These are phyloP conservation scores for Phymastichus coffea DNA, from an alignment of 1,140 invertebrate genomes.

Conservation along the genomic window DNA sequence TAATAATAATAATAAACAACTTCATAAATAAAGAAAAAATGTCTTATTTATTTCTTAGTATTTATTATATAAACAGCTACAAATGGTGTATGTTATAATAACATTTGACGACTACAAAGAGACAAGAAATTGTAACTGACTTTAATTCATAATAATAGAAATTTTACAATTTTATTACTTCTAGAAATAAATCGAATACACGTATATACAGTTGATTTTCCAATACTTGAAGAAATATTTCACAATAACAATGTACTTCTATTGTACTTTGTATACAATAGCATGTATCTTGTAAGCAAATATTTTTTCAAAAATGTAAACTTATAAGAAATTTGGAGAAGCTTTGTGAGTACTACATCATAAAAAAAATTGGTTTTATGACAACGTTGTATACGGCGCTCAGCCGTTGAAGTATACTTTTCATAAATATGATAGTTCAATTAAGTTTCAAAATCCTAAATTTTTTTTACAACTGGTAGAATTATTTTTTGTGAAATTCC, in stretches of 20 bases:
- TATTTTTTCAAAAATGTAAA: slow-evolving; percentile 4
- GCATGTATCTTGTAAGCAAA: slow-evolving; percentile 4
- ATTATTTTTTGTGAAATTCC: slow-evolving; percentile 25
- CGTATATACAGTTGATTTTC: slow-evolving; percentile 24
- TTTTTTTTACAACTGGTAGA: not conserved
- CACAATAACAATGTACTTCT: slow-evolving; percentile 4
- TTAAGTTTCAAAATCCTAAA: not conserved
- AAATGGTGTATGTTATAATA: slow-evolving; percentile 10
- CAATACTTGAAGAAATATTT: not conserved
- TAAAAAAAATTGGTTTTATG: not conserved
- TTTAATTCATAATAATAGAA: slow-evolving; percentile 10
- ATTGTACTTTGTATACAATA: not conserved
- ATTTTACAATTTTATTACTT: slow-evolving; percentile 24
- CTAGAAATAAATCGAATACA: slow-evolving; percentile 4
- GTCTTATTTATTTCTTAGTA: slow-evolving; percentile 39
- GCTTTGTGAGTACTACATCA: not conserved
- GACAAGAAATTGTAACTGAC: slow-evolving; percentile 4
- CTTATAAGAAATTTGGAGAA: not conserved
- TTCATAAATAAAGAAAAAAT: slow-evolving; percentile 15
- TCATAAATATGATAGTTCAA: not conserved
- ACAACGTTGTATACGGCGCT: slow-evolving; percentile 8
- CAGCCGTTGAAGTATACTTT: not conserved
- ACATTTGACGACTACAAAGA: slow-evolving; percentile 6
- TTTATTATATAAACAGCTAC: slow-evolving; percentile 16
- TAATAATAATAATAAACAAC: slow-evolving; percentile 8